phyloP scores from a whole-genome alignment of 2,797 vertebrate genomes.

The Oophaga sylvatica region DNA sequence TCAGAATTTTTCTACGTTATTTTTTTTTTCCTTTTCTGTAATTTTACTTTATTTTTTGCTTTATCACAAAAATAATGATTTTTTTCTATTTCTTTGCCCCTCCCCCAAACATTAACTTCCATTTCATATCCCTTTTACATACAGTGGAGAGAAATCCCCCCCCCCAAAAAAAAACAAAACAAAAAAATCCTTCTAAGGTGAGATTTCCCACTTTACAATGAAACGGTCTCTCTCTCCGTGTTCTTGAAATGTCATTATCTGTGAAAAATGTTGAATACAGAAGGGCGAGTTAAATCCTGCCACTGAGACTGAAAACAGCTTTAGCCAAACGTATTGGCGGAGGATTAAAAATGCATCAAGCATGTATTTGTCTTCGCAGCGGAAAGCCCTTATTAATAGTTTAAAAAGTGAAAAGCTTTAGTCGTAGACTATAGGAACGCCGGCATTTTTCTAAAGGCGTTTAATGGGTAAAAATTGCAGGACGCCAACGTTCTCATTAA shows the following conservation, averaged over 20 bases:
- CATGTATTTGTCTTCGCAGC: constrained; percentile 82
- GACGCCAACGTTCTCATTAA: constrained; percentile 78
- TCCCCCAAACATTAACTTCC: constrained; percentile 36
- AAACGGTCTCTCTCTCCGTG: constrained; percentile 64
- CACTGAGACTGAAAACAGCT: constrained; percentile 84
- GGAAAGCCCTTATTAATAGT: constrained; percentile 83
- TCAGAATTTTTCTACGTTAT: not conserved
- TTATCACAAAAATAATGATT: constrained; percentile 1
- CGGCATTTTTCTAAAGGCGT: constrained; percentile 72
- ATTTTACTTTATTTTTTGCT: not conserved
- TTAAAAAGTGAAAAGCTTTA: constrained; percentile 79
- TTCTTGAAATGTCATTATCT: constrained; percentile 77
- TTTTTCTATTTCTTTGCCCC: not conserved
- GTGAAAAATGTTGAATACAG: constrained; percentile 73
- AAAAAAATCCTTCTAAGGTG: constrained; percentile 47
- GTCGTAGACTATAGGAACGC: constrained; percentile 74
- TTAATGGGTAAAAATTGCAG: constrained; percentile 81
- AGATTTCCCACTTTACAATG: constrained; percentile 67
- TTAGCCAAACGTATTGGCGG: constrained; percentile 83
- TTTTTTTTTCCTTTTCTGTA: no score
- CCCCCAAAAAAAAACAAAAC: no score
- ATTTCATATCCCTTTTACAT: constrained; percentile 28
- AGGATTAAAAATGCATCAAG: constrained; percentile 85
- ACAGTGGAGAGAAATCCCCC: not conserved
- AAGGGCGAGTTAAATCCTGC: constrained; percentile 82